Evolutionary conservation across 2,797 vertebrate genomes (phyloP), one percentile per base, ranked within the genome.

Genomic region (Pteronotus mesoamericanus): DNA sequence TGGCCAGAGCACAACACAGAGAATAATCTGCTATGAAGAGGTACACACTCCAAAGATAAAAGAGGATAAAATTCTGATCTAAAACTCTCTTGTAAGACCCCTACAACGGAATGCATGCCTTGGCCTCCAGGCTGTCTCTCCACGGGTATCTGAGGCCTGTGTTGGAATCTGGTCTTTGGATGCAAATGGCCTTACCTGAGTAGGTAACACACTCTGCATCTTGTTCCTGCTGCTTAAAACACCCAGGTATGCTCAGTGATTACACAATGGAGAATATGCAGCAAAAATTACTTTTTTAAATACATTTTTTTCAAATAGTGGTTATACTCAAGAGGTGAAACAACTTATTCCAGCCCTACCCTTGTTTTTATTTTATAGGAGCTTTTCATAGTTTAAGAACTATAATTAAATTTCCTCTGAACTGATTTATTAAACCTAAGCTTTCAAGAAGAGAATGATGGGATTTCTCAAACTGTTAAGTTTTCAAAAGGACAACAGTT

Each of bases 341-440:
- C 53, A 93, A 84, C 53, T 71, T 92, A 86, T 18, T 91, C 42
- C 55, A 42, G 92, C 51, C 46, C 42, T 94, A 89, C 75, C 29
- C 68, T 55, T 64, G 69, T 53, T 91, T 96, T 85, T 55, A 75
- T 53, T 91, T 95, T 78, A 46, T 68, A 94, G 79, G 42, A 92
- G 46, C 19, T 85, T 94, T 86, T 89, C 85, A 79, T 15, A 79
- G 66, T 18, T 89, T 83, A 94, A 91, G 51, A 82, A 83, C 83
- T 94, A 34, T 91, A 95, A 94, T 97, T 97, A 95, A 89, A 80
- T 93, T 88, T 95, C 66, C 69, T 95, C 96, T 96, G 94, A 92
- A 93, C 86, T 94, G 46, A 95, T 64, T 96, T 94, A 92, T 78
- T 91, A 93, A 84, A 78, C 57, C 57, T 59, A 94, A 59, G 61